Conservation (phyloP, 2,797 vertebrate species). For the Tapera naevia region DNA sequence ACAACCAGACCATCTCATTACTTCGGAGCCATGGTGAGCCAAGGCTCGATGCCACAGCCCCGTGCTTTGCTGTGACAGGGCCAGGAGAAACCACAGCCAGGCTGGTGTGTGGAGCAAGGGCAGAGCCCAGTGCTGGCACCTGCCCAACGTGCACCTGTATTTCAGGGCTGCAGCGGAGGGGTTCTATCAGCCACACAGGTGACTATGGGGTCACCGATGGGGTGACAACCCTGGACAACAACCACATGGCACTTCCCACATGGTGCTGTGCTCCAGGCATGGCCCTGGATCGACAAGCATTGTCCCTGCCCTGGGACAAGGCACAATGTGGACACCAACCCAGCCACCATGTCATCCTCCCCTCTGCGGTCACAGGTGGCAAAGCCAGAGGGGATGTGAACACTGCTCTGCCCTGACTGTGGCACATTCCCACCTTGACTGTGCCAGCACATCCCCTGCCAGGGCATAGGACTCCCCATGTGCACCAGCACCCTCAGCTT, state of each 20-base stretch:
- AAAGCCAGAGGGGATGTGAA: background rate
- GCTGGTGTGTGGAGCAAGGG: background rate
- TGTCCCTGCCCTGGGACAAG: background rate
- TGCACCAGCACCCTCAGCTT: background rate
- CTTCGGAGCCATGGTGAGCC: background rate
- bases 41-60: background rate
- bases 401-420: accelerated
- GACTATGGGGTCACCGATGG: background rate
- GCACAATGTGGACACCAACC: background rate
- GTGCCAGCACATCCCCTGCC: accelerated
- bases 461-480: accelerated
- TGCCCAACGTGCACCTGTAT: accelerated
- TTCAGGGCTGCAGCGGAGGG: accelerated
- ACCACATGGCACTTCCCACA: background rate
- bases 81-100: background rate
- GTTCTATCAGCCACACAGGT: background rate
- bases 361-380: background rate
- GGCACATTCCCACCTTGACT: accelerated
- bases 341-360: background rate
- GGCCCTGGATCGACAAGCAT: accelerated
- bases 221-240: background rate
- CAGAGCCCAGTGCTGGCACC: background rate
- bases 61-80: background rate
- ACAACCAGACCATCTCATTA: background rate
- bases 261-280: background rate